phyloP scores from a whole-genome alignment of 2,797 vertebrate species.

The Diplodus puntazzo region DNA sequence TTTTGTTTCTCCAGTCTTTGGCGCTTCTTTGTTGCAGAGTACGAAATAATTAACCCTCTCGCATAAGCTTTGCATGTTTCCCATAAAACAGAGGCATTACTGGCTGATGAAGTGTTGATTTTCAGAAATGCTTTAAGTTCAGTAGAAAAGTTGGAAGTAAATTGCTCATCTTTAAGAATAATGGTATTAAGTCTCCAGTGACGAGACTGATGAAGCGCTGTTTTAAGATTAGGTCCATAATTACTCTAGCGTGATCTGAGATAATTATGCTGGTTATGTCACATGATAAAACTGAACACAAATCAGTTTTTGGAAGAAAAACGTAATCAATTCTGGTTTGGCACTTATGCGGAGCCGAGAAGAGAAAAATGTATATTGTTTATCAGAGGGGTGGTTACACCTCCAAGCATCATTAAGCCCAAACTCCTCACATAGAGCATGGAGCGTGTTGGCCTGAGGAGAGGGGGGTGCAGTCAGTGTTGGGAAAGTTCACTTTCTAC shows the following conservation, averaged over 20 bases:
- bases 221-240: background rate
- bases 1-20: conserved; percentile 22
- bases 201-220: background rate
- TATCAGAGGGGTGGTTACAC: background rate
- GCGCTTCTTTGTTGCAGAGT: conserved; percentile 10
- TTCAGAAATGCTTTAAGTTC: conserved; percentile 16
- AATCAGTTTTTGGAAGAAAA: conserved; percentile 1
- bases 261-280: background rate
- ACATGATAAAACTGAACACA: background rate
- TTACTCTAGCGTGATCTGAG: background rate
- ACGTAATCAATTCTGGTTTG: background rate
- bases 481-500: too few relatives aligned
- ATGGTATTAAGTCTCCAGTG: conserved; percentile 18
- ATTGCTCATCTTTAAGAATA: conserved; percentile 8
- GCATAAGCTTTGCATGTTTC: conserved; percentile 29
- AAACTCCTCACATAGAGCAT: background rate
- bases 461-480: background rate
- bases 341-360: background rate
- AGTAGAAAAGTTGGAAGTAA: background rate
- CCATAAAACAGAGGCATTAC: conserved; percentile 6
- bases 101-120: conserved; percentile 1
- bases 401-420: background rate
- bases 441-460: background rate
- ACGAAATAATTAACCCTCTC: conserved; percentile 24
- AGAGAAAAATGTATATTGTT: background rate